These are phyloP conservation scores for Pseudocheirus occidentalis DNA, from an alignment of 2,797 vertebrate species.

Conservation along the genomic window DNA sequence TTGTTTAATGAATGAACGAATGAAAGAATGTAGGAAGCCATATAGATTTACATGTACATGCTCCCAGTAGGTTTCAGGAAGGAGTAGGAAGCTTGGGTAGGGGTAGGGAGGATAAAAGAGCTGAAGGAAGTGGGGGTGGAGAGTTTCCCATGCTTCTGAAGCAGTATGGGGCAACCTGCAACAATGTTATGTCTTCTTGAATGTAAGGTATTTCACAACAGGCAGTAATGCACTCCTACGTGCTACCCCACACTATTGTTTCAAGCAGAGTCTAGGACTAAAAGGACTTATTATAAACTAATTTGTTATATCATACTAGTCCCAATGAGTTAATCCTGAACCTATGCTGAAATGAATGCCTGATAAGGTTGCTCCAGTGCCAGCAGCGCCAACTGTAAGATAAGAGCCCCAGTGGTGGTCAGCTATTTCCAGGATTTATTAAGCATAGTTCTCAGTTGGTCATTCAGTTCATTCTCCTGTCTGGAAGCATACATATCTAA, in stretches of 20 bases:
- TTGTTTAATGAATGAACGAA: neutral
- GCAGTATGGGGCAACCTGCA: neutral
- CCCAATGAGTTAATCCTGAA: neutral
- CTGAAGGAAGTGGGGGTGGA: neutral
- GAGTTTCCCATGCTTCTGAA: neutral
- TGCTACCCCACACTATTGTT: neutral
- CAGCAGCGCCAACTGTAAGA: neutral
- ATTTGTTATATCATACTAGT: neutral
- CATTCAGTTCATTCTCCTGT: neutral
- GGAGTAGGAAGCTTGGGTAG: neutral
- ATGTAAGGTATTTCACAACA: neutral
- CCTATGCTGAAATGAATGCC: neutral
- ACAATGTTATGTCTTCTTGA: neutral
- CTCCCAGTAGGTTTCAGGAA: too few species aligned
- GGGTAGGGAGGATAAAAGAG: neutral
- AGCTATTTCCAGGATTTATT: neutral
- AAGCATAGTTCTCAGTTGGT: neutral
- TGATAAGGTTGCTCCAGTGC: neutral
- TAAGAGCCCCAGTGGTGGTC: fast-evolving
- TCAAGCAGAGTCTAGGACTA: neutral
- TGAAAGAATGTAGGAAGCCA: neutral
- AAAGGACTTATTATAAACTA: neutral
- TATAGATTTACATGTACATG: neutral
- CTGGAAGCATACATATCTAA: neutral
- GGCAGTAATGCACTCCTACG: too few species aligned